These are phyloP conservation scores for Petaurus breviceps DNA, from an alignment of 2,113 vertebrate genomes.

Conservation along the genomic window DNA sequence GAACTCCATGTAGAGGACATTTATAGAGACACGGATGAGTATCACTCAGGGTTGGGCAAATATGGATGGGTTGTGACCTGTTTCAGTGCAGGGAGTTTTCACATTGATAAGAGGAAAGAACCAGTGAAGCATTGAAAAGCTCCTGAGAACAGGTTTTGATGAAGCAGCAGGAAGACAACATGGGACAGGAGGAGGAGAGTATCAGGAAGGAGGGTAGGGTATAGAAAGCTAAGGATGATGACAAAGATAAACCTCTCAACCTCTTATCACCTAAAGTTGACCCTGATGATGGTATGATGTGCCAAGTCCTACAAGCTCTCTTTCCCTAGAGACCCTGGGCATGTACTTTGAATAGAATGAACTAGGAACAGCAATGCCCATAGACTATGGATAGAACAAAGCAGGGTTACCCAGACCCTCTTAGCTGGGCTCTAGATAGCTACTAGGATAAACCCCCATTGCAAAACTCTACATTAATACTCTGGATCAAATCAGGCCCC, in stretches of 20 bases:
- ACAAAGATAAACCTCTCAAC: neutral
- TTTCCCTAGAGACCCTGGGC: neutral
- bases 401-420: neutral
- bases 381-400: neutral
- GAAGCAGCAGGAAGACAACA: neutral
- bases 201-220: neutral
- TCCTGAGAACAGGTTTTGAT: neutral
- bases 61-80: neutral
- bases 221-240: neutral
- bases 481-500: neutral
- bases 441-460: neutral
- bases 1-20: neutral
- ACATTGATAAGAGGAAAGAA: neutral
- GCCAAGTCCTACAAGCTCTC: neutral
- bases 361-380: no score
- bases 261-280: neutral
- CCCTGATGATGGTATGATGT: neutral
- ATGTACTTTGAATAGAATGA: neutral
- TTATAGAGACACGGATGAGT: neutral
- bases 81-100: neutral
- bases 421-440: no score
- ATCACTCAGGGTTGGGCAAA: neutral
- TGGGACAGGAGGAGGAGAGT: neutral
- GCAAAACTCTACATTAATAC: neutral
- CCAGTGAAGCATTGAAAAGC: neutral